These are phyloP conservation scores for Cacoxenus indagator DNA, from an alignment of 2,888 invertebrate species.

Conservation along the genomic window DNA sequence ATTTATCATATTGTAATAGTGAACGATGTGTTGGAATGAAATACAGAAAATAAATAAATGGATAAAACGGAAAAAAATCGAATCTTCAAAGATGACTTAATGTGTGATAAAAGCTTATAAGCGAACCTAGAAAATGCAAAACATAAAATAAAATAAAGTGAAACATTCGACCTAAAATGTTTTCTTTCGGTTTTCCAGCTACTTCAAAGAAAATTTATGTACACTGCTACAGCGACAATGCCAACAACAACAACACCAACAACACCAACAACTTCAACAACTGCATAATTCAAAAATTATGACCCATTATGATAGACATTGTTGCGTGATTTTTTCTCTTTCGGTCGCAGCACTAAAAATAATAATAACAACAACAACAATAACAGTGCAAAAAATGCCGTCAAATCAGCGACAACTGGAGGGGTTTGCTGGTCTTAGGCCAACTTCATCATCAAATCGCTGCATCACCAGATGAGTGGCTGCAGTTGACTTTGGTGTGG, in stretches of 20 bases:
- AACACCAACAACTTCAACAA: conserved; percentile 26
- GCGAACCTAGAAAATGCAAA: conserved; percentile 13
- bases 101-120: background rate
- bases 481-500: no score
- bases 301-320: conserved; percentile 20
- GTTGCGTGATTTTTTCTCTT: conserved; percentile 5
- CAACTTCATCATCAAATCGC: background rate
- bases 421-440: no score
- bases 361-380: no score
- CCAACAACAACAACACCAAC: conserved; percentile 22
- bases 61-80: no score
- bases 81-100: background rate
- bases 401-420: background rate
- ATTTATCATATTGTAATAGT: conserved; percentile 33
- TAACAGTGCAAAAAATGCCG: no score
- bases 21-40: background rate
- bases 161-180: background rate
- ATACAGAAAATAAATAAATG: no score
- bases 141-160: background rate
- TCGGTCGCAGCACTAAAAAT: background rate
- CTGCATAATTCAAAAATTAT: conserved; percentile 24
- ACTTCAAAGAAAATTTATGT: conserved; percentile 61
- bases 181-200: conserved; percentile 25
- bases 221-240: conserved; percentile 23
- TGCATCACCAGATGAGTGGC: background rate